Percentiles rank a stretch among this genome's conserved stretches.
Conservation (phyloP, 2,113 vertebrate genomes). For the Passer montanus region DNA sequence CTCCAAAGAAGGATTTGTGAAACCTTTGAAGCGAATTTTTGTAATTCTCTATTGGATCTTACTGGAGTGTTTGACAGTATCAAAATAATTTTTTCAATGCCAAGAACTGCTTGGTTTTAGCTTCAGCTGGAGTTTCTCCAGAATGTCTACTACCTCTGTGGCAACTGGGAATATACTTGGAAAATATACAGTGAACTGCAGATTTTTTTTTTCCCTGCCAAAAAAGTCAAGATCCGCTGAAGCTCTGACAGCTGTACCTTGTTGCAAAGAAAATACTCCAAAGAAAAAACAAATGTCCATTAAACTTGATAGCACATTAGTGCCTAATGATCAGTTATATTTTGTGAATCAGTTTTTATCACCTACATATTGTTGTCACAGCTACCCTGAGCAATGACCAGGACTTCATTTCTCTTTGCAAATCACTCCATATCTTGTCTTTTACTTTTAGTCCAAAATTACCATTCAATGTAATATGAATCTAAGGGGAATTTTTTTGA, state of each 20-base stretch:
- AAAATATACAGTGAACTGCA: constrained; percentile 54
- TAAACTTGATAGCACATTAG: constrained; percentile 16
- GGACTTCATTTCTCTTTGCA: neutral
- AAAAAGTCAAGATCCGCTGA: constrained; percentile 38
- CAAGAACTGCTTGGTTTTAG: constrained; percentile 1
- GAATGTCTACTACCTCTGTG: constrained; percentile 35
- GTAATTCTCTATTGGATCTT: neutral
- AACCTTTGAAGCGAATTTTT: constrained; percentile 4
- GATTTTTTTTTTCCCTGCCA: constrained; percentile 49
- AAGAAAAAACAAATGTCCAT: constrained; percentile 16
- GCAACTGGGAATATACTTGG: constrained; percentile 41
- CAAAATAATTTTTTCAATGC: constrained; percentile 19
- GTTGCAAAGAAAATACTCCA: constrained; percentile 35
- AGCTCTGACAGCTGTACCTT: constrained; percentile 49
- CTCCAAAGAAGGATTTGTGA: neutral
- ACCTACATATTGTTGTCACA: neutral
- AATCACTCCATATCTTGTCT: neutral
- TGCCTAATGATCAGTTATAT: neutral
- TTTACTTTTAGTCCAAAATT: neutral
- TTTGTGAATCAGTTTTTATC: constrained; percentile 4
- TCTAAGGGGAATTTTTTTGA: neutral
- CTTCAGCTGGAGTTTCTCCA: constrained; percentile 26
- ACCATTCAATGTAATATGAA: neutral
- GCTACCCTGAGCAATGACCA: neutral
- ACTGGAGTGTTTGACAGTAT: neutral